Percentiles rank a stretch among this genome's conserved stretches.
phyloP scores from a whole-genome alignment of 2,113 vertebrate genomes.

The Notothenia coriiceps region DNA sequence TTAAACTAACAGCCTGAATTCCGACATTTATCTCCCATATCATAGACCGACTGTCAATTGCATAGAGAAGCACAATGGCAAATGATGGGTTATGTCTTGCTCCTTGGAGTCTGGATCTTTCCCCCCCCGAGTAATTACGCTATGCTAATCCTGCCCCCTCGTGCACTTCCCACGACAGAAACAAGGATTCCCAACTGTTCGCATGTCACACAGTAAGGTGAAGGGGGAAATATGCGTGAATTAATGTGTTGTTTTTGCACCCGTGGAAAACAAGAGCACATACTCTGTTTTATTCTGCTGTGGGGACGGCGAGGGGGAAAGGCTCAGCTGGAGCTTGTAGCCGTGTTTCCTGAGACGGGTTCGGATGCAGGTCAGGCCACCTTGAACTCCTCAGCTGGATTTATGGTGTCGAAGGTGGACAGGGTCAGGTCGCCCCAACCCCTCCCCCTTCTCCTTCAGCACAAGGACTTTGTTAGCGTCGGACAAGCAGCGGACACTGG shows the following conservation, averaged over 20 bases:
- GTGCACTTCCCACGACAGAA: constrained; percentile 36
- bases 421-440: constrained; percentile 44
- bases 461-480: constrained; percentile 70
- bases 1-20: constrained; percentile 83
- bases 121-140: constrained; percentile 74
- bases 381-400: constrained; percentile 71
- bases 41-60: constrained; percentile 71
- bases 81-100: constrained; percentile 79
- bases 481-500: constrained; percentile 65
- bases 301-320: neutral
- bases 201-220: constrained; percentile 31
- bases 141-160: constrained; percentile 73
- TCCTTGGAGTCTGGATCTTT: constrained; percentile 71
- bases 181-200: constrained; percentile 44
- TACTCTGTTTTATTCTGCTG: constrained; percentile 5
- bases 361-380: constrained; percentile 69
- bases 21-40: constrained; percentile 82
- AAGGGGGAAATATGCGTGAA: constrained; percentile 49
- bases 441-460: constrained; percentile 29
- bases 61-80: constrained; percentile 73
- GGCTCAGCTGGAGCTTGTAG: constrained; percentile 39
- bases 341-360: constrained; percentile 41
- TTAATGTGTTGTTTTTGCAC: constrained; percentile 41
- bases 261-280: neutral
- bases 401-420: constrained; percentile 66